Evolutionary conservation across 2,888 invertebrate species (phyloP), one percentile per base, ranked within the genome.

Genomic region (Megamerina dolium): DNA sequence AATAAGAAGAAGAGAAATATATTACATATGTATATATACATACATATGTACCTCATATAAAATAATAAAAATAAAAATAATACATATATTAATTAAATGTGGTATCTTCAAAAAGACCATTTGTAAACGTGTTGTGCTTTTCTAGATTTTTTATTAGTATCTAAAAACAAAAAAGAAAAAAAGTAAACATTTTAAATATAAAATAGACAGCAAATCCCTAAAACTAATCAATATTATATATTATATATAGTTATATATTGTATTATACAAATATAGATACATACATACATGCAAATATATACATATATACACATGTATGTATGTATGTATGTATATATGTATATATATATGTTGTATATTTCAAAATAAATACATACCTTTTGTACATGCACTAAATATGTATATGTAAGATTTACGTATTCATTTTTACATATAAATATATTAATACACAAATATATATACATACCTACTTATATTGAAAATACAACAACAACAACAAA

Each of bases 51-150:
- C 29, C n/a, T 30, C 32, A 40, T 34, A 21, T 43, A 37, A 39
- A 31, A 37, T 10, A 31, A 45, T n/a, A 19, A 19, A 36, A 30
- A 19, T 18, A 36, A 38, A 53, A 57, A 44, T 14, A 19, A 16
- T 55, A 42, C 47, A 50, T 34, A 29, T 37, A 52, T 47, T 41
- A 44, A 46, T 50, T n/a, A 21, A 26, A 48, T 46, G 38, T 64
- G 66, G 66, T 65, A 56, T 64, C 64, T 66, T 49, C 54, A 63
- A n/a, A 63, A 66, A 64, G 59, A 63, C 66, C 66, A 64, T 65
- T 65, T 64, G 64, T 61, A 64, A 66, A 64, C 63, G 67, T 65
- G 67, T 65, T 65, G 64, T 65, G 64, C 64, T 66, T 65, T 53
- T 65, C 55, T 64, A 63, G 66, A 59, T 59, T 64, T 65, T 65